These are phyloP conservation scores for Drosophila santomea DNA, from an alignment of 1,140 invertebrate species.

Conservation along the genomic window DNA sequence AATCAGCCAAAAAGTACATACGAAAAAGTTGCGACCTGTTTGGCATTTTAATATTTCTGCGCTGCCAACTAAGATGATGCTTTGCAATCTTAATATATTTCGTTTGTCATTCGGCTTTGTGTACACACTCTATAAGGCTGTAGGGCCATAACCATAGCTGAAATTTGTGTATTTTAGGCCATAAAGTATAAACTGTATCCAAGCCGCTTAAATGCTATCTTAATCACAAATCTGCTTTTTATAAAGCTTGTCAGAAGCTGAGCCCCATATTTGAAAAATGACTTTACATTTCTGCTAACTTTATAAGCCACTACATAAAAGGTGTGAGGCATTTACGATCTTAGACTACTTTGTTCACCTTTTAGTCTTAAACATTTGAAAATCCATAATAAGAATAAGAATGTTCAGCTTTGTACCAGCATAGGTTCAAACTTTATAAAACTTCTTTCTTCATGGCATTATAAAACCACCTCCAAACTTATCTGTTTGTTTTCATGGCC, in stretches of 20 bases:
- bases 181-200: not conserved
- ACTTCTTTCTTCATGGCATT: not conserved
- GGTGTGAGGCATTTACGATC: conserved; percentile 10
- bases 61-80: conserved; percentile 11
- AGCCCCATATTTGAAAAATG: conserved; percentile 20
- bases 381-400: too few relatives aligned
- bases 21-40: conserved; percentile 43
- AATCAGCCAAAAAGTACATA: conserved; percentile 63
- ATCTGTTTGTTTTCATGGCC: conserved; percentile 1
- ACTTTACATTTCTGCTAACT: conserved; percentile 4
- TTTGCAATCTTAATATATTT: conserved; percentile 18
- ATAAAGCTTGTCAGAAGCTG: conserved; percentile 16
- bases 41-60: conserved; percentile 55
- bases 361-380: not conserved
- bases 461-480: not conserved
- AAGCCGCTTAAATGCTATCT: conserved; percentile 7
- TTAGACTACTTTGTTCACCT: not conserved
- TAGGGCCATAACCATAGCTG: conserved; percentile 16
- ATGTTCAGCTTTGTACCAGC: too few relatives aligned
- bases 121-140: not conserved
- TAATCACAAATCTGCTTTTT: conserved; percentile 8
- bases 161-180: not conserved
- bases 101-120: not conserved
- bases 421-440: not conserved
- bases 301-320: conserved; percentile 13